These are phyloP conservation scores for Centruroides sculpturatus DNA, from an alignment of 1,140 invertebrate genomes.

Conservation along the genomic window DNA sequence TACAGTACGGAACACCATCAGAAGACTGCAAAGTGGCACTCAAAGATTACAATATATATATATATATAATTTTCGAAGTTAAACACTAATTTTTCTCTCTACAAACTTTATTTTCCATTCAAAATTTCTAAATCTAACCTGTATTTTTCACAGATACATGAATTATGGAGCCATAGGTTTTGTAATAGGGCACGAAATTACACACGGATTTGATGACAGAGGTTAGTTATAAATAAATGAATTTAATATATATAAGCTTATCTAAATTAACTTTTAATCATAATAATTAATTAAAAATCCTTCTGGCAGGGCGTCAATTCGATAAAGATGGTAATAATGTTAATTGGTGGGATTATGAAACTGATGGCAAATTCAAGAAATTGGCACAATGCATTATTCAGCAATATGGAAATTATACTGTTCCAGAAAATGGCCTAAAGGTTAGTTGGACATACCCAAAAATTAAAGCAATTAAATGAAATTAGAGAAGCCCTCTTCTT, in stretches of 20 bases:
- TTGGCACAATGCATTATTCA: slow-evolving; percentile 71
- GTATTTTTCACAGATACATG: slow-evolving; percentile 40
- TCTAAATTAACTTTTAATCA: neutral
- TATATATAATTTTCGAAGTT: neutral
- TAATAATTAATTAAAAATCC: neutral
- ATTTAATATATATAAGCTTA: too few species aligned
- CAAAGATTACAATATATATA: neutral
- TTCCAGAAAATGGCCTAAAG: slow-evolving; percentile 18
- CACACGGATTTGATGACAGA: slow-evolving; percentile 83
- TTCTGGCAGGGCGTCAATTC: slow-evolving; percentile 43
- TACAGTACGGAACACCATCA: too few species aligned
- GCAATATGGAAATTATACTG: slow-evolving; percentile 60
- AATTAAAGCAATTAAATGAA: too few species aligned
- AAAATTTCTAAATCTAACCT: too few species aligned
- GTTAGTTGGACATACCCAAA: neutral
- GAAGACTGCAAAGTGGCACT: too few species aligned
- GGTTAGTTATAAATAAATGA: slow-evolving; percentile 22
- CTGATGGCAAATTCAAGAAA: slow-evolving; percentile 53
- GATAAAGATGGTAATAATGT: slow-evolving; percentile 72
- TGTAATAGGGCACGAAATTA: slow-evolving; percentile 86
- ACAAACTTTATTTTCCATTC: neutral
- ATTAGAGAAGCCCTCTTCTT: too few species aligned
- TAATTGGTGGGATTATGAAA: slow-evolving; percentile 71
- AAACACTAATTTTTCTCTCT: neutral
- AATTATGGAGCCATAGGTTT: slow-evolving; percentile 86